A percentile compares a stretch with the other conserved stretches of the same genome.
phyloP scores from a whole-genome alignment of 2,888 invertebrate genomes.

The Rapana venosa region DNA sequence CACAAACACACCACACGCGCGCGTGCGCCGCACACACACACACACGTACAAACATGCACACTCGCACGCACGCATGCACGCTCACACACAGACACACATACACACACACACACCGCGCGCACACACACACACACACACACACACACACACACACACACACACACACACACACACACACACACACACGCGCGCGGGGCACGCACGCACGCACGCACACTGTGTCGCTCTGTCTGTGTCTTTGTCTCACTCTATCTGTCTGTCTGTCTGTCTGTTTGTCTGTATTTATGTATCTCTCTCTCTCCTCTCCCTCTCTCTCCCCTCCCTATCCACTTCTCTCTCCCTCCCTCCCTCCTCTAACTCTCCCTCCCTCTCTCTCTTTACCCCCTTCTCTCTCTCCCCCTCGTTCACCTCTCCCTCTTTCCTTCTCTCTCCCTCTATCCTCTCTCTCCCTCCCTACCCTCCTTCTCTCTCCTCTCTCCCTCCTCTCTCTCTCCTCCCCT shows the following conservation, averaged over 20 bases:
- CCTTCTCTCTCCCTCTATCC: neutral
- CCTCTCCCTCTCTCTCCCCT: neutral
- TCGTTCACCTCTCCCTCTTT: neutral
- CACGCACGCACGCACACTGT: no score
- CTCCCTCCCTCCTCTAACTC: neutral
- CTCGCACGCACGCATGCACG: no score
- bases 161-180: no score
- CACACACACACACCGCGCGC: no score
- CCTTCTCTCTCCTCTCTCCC: neutral
- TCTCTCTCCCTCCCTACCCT: neutral
- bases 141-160: no score
- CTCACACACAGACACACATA: no score
- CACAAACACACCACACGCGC: no score
- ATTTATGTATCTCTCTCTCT: conserved; percentile 24
- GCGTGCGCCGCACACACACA: no score
- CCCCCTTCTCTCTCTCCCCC: neutral
- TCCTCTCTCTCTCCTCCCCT: neutral
- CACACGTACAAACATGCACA: no score
- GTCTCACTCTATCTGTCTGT: neutral
- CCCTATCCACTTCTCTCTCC: neutral
- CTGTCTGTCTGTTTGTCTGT: neutral
- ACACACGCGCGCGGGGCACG: no score
- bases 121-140: no score
- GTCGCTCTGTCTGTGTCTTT: neutral
- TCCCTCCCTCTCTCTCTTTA: conserved; percentile 31